Evolutionary conservation across 2,797 vertebrate species (phyloP).

Genomic region (Chromobotia macracanthus): DNA sequence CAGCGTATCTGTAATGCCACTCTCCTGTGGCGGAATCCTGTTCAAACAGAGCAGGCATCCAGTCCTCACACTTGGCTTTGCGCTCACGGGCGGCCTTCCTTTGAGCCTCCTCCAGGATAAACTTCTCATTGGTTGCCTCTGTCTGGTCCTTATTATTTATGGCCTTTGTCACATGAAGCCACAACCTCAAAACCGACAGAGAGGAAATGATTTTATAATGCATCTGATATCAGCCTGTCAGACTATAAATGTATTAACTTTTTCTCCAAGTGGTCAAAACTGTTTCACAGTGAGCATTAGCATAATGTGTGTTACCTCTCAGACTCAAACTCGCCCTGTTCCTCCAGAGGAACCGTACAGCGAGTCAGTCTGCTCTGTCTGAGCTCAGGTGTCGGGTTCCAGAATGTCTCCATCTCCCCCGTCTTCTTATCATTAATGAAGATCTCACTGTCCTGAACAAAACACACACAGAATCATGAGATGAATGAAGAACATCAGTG

Average conservation of each 20-base stretch:
- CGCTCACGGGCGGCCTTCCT: slow-evolving; percentile 89
- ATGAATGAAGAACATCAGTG: no score
- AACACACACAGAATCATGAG: not conserved
- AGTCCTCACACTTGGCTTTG: slow-evolving; percentile 90
- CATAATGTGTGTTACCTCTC: slow-evolving; percentile 82
- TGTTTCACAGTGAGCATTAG: not conserved
- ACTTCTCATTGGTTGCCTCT: slow-evolving; percentile 97
- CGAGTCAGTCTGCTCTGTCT: slow-evolving; percentile 87
- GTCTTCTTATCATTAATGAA: slow-evolving; percentile 96
- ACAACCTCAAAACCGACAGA: slow-evolving; percentile 79
- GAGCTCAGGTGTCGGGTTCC: slow-evolving; percentile 91
- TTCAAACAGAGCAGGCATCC: slow-evolving; percentile 90
- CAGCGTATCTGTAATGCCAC: slow-evolving; percentile 96
- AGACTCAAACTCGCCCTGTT: slow-evolving; percentile 90
- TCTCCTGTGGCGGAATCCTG: slow-evolving; percentile 89
- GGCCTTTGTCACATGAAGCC: slow-evolving; percentile 96
- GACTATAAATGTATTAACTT: no score
- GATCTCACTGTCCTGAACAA: slow-evolving; percentile 92
- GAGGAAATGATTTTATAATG: not conserved
- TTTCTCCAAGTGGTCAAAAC: no score
- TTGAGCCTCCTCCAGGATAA: slow-evolving; percentile 92
- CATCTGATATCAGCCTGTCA: not conserved
- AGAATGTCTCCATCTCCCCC: slow-evolving; percentile 86
- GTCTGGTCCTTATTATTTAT: slow-evolving; percentile 98
- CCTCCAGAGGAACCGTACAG: slow-evolving; percentile 89